phyloP scores from a whole-genome alignment of 2,797 vertebrate species.

The Naso thynnoides region DNA sequence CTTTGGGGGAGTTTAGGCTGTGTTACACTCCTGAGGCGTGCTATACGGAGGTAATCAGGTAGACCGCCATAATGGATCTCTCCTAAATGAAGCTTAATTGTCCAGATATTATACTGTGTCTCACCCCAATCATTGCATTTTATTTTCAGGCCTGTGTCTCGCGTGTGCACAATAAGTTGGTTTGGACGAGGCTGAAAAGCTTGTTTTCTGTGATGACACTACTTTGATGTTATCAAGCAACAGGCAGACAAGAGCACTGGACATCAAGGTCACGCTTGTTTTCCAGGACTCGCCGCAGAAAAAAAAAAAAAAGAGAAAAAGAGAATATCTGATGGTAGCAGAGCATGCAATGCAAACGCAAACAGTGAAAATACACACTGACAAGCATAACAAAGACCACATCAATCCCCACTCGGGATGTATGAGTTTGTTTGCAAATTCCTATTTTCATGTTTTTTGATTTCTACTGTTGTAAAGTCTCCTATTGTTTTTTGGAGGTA shows the following conservation, averaged over 20 bases:
- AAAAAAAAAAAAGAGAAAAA: slow-evolving; percentile 27
- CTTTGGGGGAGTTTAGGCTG: slow-evolving; percentile 4
- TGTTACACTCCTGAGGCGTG: background rate
- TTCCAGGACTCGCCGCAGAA: background rate
- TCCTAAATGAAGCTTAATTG: background rate
- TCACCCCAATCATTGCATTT: background rate
- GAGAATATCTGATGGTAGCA: slow-evolving; percentile 20
- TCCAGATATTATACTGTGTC: background rate
- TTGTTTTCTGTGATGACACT: slow-evolving; percentile 8
- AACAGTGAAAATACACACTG: background rate
- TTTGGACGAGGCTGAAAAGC: background rate
- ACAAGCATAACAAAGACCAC: background rate
- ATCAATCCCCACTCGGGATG: background rate
- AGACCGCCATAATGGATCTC: slow-evolving; percentile 1
- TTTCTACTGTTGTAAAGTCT: background rate
- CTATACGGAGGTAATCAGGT: background rate
- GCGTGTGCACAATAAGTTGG: background rate
- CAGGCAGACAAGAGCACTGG: slow-evolving; percentile 24
- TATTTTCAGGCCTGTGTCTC: background rate
- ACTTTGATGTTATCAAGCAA: slow-evolving; percentile 46
- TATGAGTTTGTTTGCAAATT: background rate
- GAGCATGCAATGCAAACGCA: background rate
- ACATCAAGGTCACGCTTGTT: slow-evolving; percentile 34
- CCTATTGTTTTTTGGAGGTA: too few relatives aligned
- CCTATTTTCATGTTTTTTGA: background rate